phyloP scores from a whole-genome alignment of 1,140 invertebrate genomes.

The Leucophenga varia region DNA sequence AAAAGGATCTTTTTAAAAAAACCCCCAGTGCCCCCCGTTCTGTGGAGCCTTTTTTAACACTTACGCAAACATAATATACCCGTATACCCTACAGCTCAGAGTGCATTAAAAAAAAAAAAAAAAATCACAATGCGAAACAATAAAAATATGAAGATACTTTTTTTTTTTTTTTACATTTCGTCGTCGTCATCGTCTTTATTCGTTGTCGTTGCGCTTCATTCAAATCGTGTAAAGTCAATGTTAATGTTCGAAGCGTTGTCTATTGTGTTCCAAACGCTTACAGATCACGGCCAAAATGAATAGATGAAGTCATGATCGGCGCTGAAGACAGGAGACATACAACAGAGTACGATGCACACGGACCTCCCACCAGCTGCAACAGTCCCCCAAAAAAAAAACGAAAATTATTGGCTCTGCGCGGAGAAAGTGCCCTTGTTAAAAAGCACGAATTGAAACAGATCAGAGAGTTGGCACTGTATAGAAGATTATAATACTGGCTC shows the following conservation, averaged over 20 bases:
- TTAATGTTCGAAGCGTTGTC: constrained; percentile 43
- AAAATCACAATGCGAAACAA: constrained; percentile 41
- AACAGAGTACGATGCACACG: constrained; percentile 13
- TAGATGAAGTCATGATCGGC: constrained; percentile 25
- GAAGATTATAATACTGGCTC: too few relatives aligned
- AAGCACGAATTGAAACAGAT: constrained; percentile 54
- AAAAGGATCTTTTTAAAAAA: too few relatives aligned
- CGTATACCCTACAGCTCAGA: too few relatives aligned
- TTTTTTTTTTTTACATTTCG: too few relatives aligned
- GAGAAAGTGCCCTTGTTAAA: constrained; percentile 56
- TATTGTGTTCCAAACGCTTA: constrained; percentile 27
- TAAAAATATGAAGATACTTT: constrained; percentile 53
- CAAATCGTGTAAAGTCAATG: constrained; percentile 55
- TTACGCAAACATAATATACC: too few relatives aligned
- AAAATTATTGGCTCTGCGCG: constrained; percentile 55
- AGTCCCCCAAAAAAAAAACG: neutral
- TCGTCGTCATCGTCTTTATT: neutral
- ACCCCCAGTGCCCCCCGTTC: too few relatives aligned
- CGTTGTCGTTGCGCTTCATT: constrained; percentile 18
- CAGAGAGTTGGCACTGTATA: too few relatives aligned
- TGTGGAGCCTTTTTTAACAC: too few relatives aligned
- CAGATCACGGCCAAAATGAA: constrained; percentile 21
- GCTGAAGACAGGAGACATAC: constrained; percentile 8
- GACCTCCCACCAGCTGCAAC: too few relatives aligned
- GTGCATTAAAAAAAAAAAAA: neutral